Evolutionary conservation across 2,113 vertebrate species (phyloP).

Genomic region (Phyllostomus discolor): DNA sequence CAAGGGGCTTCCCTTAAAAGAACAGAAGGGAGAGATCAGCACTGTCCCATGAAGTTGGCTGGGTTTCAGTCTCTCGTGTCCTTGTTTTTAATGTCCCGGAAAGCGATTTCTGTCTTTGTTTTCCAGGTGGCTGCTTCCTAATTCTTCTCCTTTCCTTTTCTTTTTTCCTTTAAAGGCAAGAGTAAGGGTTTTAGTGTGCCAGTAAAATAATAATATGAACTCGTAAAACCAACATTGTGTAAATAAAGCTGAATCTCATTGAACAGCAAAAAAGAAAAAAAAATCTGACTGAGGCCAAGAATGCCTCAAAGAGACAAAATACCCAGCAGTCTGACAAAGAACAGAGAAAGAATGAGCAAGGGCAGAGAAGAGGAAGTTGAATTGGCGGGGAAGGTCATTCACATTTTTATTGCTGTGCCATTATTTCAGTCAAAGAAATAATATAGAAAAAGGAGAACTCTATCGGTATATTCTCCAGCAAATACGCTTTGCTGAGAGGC

Average conservation of each 20-base stretch:
- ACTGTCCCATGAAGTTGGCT: not conserved
- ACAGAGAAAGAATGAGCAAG: not conserved
- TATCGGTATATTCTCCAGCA: not conserved
- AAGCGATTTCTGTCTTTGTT: slow-evolving; percentile 45
- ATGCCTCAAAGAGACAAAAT: slow-evolving; percentile 55
- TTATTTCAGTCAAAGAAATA: not conserved
- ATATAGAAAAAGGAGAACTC: not conserved
- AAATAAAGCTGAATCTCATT: slow-evolving; percentile 50
- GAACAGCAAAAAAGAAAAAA: not conserved
- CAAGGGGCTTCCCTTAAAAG: not conserved
- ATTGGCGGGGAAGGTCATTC: not conserved
- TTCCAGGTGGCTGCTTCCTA: not conserved
- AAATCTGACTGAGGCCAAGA: slow-evolving; percentile 24
- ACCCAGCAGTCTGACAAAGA: not conserved
- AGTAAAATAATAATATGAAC: slow-evolving; percentile 50
- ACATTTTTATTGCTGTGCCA: not conserved
- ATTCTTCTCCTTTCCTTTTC: not conserved
- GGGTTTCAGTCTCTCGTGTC: not conserved
- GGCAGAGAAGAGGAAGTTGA: not conserved
- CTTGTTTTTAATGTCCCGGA: not conserved
- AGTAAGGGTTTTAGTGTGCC: not conserved
- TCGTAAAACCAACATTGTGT: slow-evolving; percentile 62
- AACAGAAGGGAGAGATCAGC: not conserved
- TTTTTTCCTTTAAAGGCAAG: slow-evolving; percentile 57
- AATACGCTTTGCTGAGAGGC: not conserved